These are phyloP conservation scores for Osmerus mordax DNA, from an alignment of 2,113 vertebrate species.

Conservation along the genomic window DNA sequence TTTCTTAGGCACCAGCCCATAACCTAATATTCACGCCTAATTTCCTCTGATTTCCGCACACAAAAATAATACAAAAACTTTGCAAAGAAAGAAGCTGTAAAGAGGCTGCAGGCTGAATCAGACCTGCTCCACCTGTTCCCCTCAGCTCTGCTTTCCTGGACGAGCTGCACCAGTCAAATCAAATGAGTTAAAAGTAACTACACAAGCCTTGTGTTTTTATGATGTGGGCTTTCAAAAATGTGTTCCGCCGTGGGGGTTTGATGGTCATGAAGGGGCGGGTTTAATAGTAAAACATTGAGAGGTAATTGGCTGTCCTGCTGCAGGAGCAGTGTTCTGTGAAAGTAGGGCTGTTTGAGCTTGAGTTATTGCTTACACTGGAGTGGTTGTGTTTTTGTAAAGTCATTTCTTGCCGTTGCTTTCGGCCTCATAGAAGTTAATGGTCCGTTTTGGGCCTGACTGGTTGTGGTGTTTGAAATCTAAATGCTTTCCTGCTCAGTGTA, in stretches of 20 bases:
- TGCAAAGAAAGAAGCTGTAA: conserved; percentile 10
- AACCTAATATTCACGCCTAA: conserved; percentile 41
- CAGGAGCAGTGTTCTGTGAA: background rate
- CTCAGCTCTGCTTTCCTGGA: conserved; percentile 3
- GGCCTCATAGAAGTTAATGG: background rate
- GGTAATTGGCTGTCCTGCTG: background rate
- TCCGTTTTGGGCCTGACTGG: background rate
- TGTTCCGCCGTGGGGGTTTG: conserved; percentile 2
- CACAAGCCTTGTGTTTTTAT: conserved; percentile 10
- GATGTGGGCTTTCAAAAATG: conserved; percentile 10
- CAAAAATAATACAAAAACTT: conserved; percentile 21
- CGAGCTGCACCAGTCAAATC: conserved; percentile 1
- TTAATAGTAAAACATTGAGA: background rate
- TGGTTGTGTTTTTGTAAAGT: conserved; percentile 1
- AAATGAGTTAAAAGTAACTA: background rate
- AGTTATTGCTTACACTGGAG: conserved; percentile 3
- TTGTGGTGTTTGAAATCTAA: too few species aligned
- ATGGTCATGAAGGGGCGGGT: background rate
- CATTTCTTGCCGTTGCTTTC: background rate
- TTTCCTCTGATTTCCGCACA: conserved; percentile 8
- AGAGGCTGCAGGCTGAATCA: background rate
- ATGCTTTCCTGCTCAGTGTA: too few species aligned
- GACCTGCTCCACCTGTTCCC: conserved; percentile 28
- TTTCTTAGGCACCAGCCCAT: conserved; percentile 29
- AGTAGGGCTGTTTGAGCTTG: background rate